Base-by-base conservation (phyloP, 2,797 vertebrate species). In the Phrynocephalus guinanensis region DNA sequence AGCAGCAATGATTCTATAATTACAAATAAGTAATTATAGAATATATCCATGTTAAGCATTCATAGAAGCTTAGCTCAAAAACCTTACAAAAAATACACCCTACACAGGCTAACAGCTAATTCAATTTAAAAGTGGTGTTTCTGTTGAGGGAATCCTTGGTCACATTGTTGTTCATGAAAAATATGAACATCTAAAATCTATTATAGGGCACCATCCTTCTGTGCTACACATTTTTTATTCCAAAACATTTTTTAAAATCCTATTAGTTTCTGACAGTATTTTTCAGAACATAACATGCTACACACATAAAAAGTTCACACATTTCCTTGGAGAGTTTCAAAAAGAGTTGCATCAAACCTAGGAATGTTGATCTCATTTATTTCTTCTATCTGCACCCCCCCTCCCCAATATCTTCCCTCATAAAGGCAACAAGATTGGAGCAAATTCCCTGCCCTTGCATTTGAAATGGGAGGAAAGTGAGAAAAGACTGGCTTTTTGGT, bases 371-470 rank as follows among this genome's bases (percentile, higher is more conserved):
- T 89, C 83, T 82, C 60, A 76, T 84, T 87, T 70, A 73, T 70
- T 86, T 83, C 38, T 22, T 66, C 87, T 86, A 15, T 84, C 26
- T 44, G 38, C 2, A 56, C 2, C 52, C 33, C 33, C 20, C n/a
- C 28, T 26, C 48, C 30, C 15, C 63, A 16, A 75, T 84, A 63
- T 38, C 22, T 73, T 67, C 30, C 22, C 20, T 80, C 70, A 75
- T 87, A 85, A 80, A 88, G 67, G 75, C 68, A 73, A 52, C 77
- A 33, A 44, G 24, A 82, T 33, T n/a, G 44, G n/a, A 85, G 80
- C 80, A 78, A 88, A 88, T 80, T 88, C 77, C 70, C 87, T 75
- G 22, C 56, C 77, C n/a, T 80, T 85, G 77, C 56, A 88, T 84
- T 80, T 88, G 71, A 88, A 75, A 81, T 80, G 60, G 52, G 7